phyloP scores from a whole-genome alignment of 2,113 vertebrate species.

The Clarias gariepinus region DNA sequence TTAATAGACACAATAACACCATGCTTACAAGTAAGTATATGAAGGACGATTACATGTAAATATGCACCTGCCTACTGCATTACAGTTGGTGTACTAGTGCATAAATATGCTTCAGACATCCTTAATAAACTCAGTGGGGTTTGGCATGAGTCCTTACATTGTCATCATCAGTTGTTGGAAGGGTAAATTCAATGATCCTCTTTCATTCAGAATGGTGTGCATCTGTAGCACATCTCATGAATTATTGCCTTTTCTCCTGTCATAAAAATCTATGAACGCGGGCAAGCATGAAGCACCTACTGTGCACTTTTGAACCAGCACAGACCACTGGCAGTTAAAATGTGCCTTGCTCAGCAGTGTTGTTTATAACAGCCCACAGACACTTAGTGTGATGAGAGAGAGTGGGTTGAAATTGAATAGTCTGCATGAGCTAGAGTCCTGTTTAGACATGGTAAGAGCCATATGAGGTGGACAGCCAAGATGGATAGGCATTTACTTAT shows the following conservation, averaged over 20 bases:
- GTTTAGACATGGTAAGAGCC: background rate
- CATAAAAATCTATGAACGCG: slow-evolving; percentile 55
- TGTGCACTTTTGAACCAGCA: slow-evolving; percentile 45
- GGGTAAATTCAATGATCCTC: slow-evolving; percentile 32
- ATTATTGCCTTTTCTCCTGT: slow-evolving; percentile 44
- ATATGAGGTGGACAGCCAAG: background rate
- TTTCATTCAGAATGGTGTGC: slow-evolving; percentile 36
- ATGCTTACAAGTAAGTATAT: background rate
- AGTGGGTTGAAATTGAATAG: slow-evolving; percentile 30
- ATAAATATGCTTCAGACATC: slow-evolving; percentile 25
- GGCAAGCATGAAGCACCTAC: slow-evolving; percentile 27
- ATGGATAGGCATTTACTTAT: background rate
- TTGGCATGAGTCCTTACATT: background rate
- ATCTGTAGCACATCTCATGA: slow-evolving; percentile 43
- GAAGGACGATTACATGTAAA: background rate
- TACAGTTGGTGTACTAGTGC: background rate
- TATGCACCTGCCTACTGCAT: background rate
- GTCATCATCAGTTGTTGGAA: slow-evolving; percentile 24
- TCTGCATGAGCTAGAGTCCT: background rate
- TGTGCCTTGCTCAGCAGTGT: slow-evolving; percentile 49
- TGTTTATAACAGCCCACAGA: slow-evolving; percentile 36
- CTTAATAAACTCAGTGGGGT: slow-evolving; percentile 22
- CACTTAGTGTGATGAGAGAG: slow-evolving; percentile 14
- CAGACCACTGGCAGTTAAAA: slow-evolving; percentile 40
- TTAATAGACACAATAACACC: background rate